A percentile compares a stretch with the other conserved stretches of the same genome.
These are phyloP conservation scores for Corticium candelabrum DNA, from an alignment of 37 sponge, comb jelly and placozoan genomes.

Conservation along the genomic window DNA sequence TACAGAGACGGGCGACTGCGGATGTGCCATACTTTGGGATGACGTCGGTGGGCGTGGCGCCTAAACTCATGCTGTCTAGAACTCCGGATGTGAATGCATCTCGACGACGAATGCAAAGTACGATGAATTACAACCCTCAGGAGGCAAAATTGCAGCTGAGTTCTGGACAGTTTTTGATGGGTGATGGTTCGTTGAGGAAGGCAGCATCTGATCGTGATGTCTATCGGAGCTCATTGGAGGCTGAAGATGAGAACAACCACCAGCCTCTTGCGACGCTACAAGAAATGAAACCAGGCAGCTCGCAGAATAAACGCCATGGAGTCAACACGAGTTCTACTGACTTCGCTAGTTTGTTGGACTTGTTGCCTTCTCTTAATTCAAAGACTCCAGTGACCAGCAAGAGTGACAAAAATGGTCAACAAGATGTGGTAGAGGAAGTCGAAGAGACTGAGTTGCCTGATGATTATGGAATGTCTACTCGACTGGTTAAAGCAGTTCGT, in stretches of 20 bases:
- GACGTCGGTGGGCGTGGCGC: too few species aligned
- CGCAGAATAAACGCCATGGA: too few species aligned
- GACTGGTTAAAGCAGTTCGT: neutral
- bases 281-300: too few species aligned
- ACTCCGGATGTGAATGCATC: too few species aligned
- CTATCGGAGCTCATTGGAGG: too few species aligned
- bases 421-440: neutral
- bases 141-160: too few species aligned
- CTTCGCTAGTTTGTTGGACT: neutral
- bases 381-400: neutral
- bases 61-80: neutral
- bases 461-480: neutral
- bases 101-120: neutral
- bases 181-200: too few species aligned
- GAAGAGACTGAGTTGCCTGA: neutral
- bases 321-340: too few species aligned
- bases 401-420: neutral
- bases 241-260: too few species aligned
- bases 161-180: too few species aligned
- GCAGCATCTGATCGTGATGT: too few species aligned
- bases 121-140: neutral
- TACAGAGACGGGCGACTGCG: neutral
- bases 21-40: neutral
- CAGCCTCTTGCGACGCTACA: too few species aligned
- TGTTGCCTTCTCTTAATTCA: neutral